These are phyloP conservation scores for Ovibos moschatus DNA, from an alignment of 2,113 vertebrate species.

Conservation along the genomic window DNA sequence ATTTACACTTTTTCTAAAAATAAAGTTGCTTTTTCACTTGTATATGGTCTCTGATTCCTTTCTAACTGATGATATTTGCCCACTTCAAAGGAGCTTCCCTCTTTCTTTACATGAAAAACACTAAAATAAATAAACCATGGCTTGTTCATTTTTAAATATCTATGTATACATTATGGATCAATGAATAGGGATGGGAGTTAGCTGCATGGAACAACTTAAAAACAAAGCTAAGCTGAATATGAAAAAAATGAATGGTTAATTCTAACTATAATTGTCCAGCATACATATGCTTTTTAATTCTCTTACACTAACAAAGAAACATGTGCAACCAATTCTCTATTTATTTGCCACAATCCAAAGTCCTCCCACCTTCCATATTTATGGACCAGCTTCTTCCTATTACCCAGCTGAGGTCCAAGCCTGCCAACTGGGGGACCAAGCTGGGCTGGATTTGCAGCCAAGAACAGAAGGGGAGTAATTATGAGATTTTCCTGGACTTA, in stretches of 20 bases:
- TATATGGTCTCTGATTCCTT: background rate
- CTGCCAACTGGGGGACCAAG: conserved; percentile 58
- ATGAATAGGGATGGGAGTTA: background rate
- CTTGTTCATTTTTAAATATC: background rate
- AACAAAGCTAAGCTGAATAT: conserved; percentile 52
- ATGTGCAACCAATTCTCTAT: conserved; percentile 57
- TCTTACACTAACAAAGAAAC: conserved; percentile 65
- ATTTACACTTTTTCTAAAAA: conserved; percentile 3
- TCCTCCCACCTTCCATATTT: conserved; percentile 67
- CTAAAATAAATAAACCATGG: background rate
- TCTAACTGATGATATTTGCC: background rate
- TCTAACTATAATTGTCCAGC: conserved; percentile 39
- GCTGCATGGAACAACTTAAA: conserved; percentile 35
- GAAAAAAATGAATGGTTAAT: conserved; percentile 30
- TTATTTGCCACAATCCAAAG: conserved; percentile 53
- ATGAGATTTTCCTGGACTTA: conserved; percentile 47
- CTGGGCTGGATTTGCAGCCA: conserved; percentile 60
- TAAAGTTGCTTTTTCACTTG: background rate
- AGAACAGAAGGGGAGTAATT: conserved; percentile 54
- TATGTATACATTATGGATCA: background rate
- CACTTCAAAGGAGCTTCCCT: background rate
- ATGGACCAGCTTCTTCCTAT: conserved; percentile 49
- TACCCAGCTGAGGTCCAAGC: conserved; percentile 53
- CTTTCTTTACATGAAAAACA: conserved; percentile 7
- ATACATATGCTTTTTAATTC: conserved; percentile 58